These are phyloP conservation scores for Deilephila elpenor DNA, from an alignment of 2,888 invertebrate species.

Conservation along the genomic window DNA sequence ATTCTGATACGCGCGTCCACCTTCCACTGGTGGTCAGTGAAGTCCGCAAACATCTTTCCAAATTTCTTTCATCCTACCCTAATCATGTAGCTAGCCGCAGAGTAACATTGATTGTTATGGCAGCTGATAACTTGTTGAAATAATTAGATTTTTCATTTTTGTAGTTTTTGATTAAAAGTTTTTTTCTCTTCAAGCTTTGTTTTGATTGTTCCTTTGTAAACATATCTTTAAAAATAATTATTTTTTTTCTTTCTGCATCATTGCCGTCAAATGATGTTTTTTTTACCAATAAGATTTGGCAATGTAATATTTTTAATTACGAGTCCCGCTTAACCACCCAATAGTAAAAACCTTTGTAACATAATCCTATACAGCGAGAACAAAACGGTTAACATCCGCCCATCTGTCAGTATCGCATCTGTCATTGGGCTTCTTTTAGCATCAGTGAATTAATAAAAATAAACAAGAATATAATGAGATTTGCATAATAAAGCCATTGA, in stretches of 20 bases:
- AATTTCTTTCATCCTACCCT: conserved; percentile 83
- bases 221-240: background rate
- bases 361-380: conserved; percentile 25
- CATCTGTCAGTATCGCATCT: conserved; percentile 42
- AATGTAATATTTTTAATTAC: background rate
- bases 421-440: conserved; percentile 38
- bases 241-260: background rate
- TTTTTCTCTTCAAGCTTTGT: background rate
- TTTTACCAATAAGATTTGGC: background rate
- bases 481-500: conserved; percentile 55
- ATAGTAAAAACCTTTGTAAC: background rate
- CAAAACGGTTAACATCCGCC: conserved; percentile 32
- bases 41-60: conserved; percentile 86
- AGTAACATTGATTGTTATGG: conserved; percentile 89
- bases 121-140: conserved; percentile 71
- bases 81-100: conserved; percentile 86
- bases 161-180: conserved; percentile 4
- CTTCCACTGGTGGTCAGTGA: conserved; percentile 91
- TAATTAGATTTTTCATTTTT: conserved; percentile 36
- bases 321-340: background rate
- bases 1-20: conserved; percentile 91
- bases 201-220: conserved; percentile 4
- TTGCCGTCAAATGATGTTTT: background rate
- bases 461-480: conserved; percentile 55
- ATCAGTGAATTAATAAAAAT: conserved; percentile 52